These are phyloP conservation scores for Alces alces DNA, from an alignment of 2,113 vertebrate species.

Conservation along the genomic window DNA sequence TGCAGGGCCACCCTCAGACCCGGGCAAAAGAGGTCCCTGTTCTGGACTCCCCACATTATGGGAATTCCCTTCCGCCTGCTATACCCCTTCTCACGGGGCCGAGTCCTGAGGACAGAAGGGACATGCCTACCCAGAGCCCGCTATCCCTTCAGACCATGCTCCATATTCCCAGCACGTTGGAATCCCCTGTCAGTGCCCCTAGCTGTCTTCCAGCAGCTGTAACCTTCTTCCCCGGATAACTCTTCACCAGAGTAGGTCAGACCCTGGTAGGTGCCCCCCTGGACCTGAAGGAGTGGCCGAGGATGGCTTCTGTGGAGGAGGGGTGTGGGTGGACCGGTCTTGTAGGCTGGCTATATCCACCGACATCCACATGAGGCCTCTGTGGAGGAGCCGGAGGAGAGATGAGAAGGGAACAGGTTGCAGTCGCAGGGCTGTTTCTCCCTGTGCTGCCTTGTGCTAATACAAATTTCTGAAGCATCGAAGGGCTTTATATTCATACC, in stretches of 20 bases:
- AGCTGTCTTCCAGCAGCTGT: not conserved
- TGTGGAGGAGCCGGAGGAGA: not conserved
- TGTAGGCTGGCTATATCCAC: not conserved
- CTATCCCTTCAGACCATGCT: not conserved
- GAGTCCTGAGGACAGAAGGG: not conserved
- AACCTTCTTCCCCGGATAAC: not conserved
- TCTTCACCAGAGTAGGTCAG: not conserved
- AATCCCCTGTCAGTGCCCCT: not conserved
- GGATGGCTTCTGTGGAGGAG: not conserved
- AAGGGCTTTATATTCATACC: not conserved
- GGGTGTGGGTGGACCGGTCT: not conserved
- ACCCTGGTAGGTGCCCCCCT: not conserved
- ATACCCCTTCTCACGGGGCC: not conserved
- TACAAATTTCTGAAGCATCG: not conserved
- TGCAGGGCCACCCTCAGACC: not conserved
- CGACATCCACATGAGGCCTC: accelerated
- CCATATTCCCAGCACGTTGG: not conserved
- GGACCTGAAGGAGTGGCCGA: not conserved
- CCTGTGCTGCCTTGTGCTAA: not conserved
- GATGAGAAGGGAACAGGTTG: not conserved
- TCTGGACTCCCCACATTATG: not conserved
- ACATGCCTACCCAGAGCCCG: not conserved
- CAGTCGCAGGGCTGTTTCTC: not conserved
- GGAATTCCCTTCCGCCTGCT: not conserved
- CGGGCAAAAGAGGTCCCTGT: not conserved